A percentile compares a stretch with the other conserved stretches of the same genome.
Conservation (phyloP, 92 coral and sea anemone species). For the Phenganax subtilis region DNA sequence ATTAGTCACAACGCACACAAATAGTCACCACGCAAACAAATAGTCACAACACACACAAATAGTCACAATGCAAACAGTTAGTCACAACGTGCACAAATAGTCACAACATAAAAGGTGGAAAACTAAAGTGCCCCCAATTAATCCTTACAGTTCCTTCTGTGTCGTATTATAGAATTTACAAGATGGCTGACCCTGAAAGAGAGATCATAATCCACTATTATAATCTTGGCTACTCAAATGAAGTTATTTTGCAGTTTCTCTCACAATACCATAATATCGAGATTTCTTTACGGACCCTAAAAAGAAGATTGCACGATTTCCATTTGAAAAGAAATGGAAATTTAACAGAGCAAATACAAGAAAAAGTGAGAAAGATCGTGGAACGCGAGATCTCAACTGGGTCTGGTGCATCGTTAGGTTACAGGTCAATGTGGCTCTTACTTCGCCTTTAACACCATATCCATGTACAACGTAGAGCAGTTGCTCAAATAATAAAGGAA, state of each 20-base stretch:
- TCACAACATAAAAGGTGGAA: no score
- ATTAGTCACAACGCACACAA: no score
- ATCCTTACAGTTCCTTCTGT: no score
- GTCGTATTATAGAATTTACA: neutral
- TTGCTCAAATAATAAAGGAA: slow-evolving; percentile 39
- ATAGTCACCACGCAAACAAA: no score
- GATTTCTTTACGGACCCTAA: slow-evolving; percentile 39
- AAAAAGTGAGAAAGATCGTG: slow-evolving; percentile 21
- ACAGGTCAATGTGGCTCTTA: slow-evolving; percentile 47
- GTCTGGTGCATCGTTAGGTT: slow-evolving; percentile 45
- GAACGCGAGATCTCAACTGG: slow-evolving; percentile 25
- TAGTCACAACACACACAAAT: no score
- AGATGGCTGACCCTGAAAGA: neutral
- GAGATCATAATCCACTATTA: slow-evolving; percentile 23
- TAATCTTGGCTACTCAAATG: slow-evolving; percentile 43
- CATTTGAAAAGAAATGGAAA: slow-evolving; percentile 43
- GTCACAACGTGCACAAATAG: no score
- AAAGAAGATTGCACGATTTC: slow-evolving; percentile 43
- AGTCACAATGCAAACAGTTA: no score
- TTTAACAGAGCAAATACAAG: slow-evolving; percentile 14
- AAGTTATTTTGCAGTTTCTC: slow-evolving; percentile 40
- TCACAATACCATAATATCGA: slow-evolving; percentile 25
- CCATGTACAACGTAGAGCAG: slow-evolving; percentile 42
- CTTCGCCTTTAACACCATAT: slow-evolving; percentile 43
- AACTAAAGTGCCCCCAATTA: no score